Base-by-base conservation (phyloP, 2,797 vertebrate genomes). In the Lateolabrax maculatus region DNA sequence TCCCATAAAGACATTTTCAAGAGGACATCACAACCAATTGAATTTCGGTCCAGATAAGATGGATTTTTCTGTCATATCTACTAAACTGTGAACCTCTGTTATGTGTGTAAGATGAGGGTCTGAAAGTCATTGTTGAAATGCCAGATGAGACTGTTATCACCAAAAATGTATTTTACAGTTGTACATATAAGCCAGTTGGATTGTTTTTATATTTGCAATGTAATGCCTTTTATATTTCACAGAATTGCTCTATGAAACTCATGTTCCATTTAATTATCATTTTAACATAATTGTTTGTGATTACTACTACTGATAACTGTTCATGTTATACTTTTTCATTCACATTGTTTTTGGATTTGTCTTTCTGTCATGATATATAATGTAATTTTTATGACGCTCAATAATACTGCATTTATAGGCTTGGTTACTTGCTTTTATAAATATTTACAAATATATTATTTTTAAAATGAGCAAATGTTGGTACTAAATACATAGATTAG, bases 11-110 rank as follows among this genome's bases (percentile, higher is more conserved):
- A 79, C 13, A 8, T 57, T 87, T 71, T 75, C 31, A 81, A 64
- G 51, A 85, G 25, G 65, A 84, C 84, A 46, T 16, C 8, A 21
- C 25, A 68, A 1, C 19, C 72, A 15, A 53, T 15, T 58, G 56
- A 75, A 72, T 74, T 73, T 79, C 43, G 73, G 27, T 53, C 55
- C 56, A 39, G 66, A 84, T 27, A 34, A 62, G 51, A 84, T 77
- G 53, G 49, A 76, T 67, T 75, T 70, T 75, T 76, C 31, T 66
- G 25, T 72, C 56, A 19, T 16, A 52, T 68, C 69, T 27, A 25
- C 55, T 61, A 2, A 71, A 66, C 27, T 31, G 27, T 74, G 57
- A 65, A 41, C 23, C 29, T 80, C 49, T 65, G 57, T 57, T 52
- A 15, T 18, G 39, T 57, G 39, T 55, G 57, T 27, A 51, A 56